Conservation (phyloP, 2,797 vertebrate species). For the Margarornis squamiger region DNA sequence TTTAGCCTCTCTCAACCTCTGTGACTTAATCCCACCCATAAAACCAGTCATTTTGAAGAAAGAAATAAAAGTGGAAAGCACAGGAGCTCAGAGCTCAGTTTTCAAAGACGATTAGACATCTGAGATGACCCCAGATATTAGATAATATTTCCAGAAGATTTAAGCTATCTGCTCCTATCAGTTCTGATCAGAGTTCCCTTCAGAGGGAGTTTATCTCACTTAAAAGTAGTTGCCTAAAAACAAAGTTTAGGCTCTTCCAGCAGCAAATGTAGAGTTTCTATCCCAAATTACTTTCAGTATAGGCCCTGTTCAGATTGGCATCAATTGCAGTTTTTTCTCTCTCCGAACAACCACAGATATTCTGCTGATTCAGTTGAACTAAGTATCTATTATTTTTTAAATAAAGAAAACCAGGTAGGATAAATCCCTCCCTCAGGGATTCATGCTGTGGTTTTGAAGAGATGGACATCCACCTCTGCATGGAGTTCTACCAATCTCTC, state of each 20-base stretch:
- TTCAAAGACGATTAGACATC: not conserved
- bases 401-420: not conserved
- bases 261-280: not conserved
- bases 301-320: not conserved
- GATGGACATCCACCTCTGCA: not conserved
- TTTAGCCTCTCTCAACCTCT: not conserved
- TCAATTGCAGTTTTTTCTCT: not conserved
- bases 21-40: conserved; percentile 22
- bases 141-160: conserved; percentile 9
- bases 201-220: not conserved
- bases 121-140: not conserved
- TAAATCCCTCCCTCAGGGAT: not conserved
- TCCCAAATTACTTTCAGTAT: not conserved
- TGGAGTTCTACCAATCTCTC: not conserved
- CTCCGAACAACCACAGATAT: not conserved
- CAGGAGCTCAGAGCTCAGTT: conserved; percentile 25
- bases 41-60: conserved; percentile 40
- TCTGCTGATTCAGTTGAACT: not conserved
- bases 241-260: not conserved
- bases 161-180: not conserved
- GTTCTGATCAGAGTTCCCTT: not conserved
- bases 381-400: not conserved
- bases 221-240: not conserved
- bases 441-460: not conserved
- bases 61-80: conserved; percentile 8